Conservation (phyloP, 2,888 invertebrate genomes). For the Galeruca laticollis region DNA sequence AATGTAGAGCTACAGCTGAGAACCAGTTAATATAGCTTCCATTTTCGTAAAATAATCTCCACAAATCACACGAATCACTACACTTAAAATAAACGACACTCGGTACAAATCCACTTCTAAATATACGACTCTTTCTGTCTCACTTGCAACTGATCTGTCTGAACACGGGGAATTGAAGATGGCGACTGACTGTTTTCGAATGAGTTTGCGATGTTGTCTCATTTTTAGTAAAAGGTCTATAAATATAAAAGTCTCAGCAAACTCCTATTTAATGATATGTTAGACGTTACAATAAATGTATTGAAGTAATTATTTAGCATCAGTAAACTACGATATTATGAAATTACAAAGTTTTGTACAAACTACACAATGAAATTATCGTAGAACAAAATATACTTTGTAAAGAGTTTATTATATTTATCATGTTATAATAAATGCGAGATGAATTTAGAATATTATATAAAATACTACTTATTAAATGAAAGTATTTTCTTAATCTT, state of each 20-base stretch:
- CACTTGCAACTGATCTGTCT: conserved; percentile 56
- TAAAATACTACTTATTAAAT: no score
- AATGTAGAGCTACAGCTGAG: conserved; percentile 55
- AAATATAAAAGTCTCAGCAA: not conserved
- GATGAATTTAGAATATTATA: no score
- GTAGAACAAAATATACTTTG: no score
- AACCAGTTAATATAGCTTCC: conserved; percentile 51
- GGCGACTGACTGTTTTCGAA: conserved; percentile 51
- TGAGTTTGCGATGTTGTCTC: conserved; percentile 16
- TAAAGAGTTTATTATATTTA: no score
- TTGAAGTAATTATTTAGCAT: not conserved
- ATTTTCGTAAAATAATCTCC: conserved; percentile 54
- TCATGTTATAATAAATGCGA: no score
- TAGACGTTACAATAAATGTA: no score
- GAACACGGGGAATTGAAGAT: conserved; percentile 53
- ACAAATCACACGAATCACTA: conserved; percentile 57
- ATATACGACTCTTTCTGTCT: conserved; percentile 61
- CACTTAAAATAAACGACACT: conserved; percentile 59
- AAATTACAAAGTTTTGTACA: no score
- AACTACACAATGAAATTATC: no score
- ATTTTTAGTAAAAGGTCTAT: not conserved
- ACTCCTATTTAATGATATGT: no score
- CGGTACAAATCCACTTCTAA: conserved; percentile 59
- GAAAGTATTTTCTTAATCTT: no score
- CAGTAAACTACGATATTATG: no score